Evolutionary conservation across 2,113 vertebrate genomes (phyloP), one percentile per base, ranked within the genome.

Genomic region (Ovibos moschatus): DNA sequence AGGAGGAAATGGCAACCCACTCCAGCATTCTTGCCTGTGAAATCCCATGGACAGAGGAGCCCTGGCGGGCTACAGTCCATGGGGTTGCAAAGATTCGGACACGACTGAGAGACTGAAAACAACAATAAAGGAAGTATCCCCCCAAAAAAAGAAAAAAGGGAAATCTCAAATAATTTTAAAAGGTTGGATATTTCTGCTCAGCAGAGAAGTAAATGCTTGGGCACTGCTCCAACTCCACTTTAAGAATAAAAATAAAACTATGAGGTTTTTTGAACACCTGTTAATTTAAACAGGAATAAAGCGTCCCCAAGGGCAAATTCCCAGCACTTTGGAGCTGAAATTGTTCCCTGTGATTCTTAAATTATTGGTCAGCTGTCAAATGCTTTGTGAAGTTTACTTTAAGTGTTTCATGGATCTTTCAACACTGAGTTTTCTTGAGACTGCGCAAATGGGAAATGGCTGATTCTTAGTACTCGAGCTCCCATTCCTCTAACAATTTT

Each of bases 271-370:
- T 78, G 57, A 30, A 64, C 15, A 53, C 53, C 57, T 55, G 64
- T n/a, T 98, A 64, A 86, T 36, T 92, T 95, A 95, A 97, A 96
- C 40, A 92, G 62, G 40, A 97, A 87, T 64, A 62, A 97, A 81
- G 78, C 4, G 3, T 28, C 87, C 94, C 86, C 74, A 91, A 47
- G 82, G 94, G 67, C 95, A 96, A 95, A 33, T 78, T 27, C 74
- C 17, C 62, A 67, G 79, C 25, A 21, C 0, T 82, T 55, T 87
- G 23, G 12, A 97, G n/a, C 45, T 89, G 13, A 87, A 94, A 71
- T 85, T 33, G 27, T 81, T 92, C 95, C 60, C 71, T 43, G 62
- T 25, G 1, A 15, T 95, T 57, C 0, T 84, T 67, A 95, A 95
- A 83, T 13, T 5, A 3, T 6, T 2, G 5, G 40, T 76, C 62